Conservation (phyloP, 1,140 invertebrate genomes). For the Zelostemma sp. region DNA sequence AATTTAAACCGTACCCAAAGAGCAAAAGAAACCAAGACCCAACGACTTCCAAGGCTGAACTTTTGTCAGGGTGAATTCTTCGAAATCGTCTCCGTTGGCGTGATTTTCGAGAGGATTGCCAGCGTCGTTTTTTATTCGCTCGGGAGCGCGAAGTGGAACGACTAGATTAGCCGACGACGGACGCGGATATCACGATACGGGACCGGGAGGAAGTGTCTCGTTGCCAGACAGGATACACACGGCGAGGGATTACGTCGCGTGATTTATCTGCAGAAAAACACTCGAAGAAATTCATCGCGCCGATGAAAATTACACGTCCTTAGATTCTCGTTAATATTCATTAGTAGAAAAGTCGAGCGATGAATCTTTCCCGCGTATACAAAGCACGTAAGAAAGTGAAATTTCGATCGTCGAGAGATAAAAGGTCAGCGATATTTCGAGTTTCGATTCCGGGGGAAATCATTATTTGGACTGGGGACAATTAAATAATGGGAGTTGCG, state of each 20-base stretch:
- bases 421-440: too few species aligned
- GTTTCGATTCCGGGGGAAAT: too few species aligned
- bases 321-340: conserved; percentile 22
- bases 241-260: conserved; percentile 30
- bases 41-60: too few species aligned
- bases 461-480: too few species aligned
- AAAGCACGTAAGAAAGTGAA: too few species aligned
- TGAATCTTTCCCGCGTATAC: background rate
- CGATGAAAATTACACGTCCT: background rate
- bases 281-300: conserved; percentile 28
- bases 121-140: background rate
- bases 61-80: too few species aligned
- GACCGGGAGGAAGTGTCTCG: conserved; percentile 55
- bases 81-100: too few species aligned
- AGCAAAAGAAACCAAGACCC: too few species aligned
- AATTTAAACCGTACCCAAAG: too few species aligned
- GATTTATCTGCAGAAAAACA: conserved; percentile 22
- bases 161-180: conserved; percentile 16
- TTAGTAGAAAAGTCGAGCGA: conserved; percentile 4
- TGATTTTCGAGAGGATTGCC: too few species aligned
- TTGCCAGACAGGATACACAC: conserved; percentile 53
- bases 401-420: too few species aligned
- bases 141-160: conserved; percentile 24
- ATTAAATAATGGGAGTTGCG: background rate
- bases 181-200: conserved; percentile 21